A percentile compares a stretch with the other conserved stretches of the same genome.
These are phyloP conservation scores for Urocynchramus pylzowi DNA, from an alignment of 2,113 vertebrate genomes.

Conservation along the genomic window DNA sequence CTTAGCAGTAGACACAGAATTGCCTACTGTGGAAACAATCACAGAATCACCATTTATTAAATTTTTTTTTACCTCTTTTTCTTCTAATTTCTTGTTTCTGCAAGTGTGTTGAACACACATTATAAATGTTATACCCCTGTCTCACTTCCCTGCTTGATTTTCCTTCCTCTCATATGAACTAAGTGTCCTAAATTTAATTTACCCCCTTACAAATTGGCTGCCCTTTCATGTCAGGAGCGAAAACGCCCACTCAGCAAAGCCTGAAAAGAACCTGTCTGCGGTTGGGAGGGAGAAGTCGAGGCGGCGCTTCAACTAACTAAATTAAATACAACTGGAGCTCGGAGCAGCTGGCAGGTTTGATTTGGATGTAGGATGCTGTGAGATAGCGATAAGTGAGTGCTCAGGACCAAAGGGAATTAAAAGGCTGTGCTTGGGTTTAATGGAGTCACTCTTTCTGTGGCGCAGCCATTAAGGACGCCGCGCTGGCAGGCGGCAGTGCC, in stretches of 20 bases:
- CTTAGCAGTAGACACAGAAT: background rate
- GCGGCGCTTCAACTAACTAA: conserved; percentile 49
- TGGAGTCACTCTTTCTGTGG: conserved; percentile 39
- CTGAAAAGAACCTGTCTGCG: conserved; percentile 52
- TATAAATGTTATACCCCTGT: background rate
- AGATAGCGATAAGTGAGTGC: conserved; percentile 62
- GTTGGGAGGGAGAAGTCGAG: conserved; percentile 15
- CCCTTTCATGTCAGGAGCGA: conserved; percentile 62
- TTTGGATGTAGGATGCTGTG: conserved; percentile 60
- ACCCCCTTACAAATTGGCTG: conserved; percentile 49
- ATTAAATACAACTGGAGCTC: conserved; percentile 55
- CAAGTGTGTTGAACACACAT: background rate
- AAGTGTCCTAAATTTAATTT: conserved; percentile 62
- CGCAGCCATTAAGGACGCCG: conserved; percentile 23
- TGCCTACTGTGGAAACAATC: background rate
- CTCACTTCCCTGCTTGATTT: background rate
- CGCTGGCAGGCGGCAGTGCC: background rate
- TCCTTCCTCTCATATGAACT: conserved; percentile 10
- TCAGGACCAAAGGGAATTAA: conserved; percentile 58
- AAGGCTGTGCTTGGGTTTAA: conserved; percentile 55
- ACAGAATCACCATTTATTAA: background rate
- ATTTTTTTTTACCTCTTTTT: background rate
- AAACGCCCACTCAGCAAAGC: conserved; percentile 57
- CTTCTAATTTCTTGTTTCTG: background rate
- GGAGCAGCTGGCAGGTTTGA: conserved; percentile 66